Percentiles rank a stretch among this genome's conserved stretches.
Evolutionary conservation across 2,888 invertebrate genomes (phyloP).

Genomic region (Thymelicus acteon): DNA sequence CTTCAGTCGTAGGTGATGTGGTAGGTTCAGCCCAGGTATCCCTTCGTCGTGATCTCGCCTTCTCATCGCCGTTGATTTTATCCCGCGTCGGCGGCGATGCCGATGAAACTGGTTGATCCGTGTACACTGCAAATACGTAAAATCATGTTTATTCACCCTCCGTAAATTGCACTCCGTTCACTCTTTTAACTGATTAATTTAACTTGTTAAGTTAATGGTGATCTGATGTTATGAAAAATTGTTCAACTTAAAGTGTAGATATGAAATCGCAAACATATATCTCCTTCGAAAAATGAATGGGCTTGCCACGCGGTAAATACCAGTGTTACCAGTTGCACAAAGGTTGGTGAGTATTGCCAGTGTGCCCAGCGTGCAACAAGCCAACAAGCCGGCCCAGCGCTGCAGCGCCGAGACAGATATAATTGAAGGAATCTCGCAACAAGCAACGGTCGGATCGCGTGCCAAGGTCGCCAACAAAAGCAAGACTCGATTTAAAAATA

Average conservation of each 20-base stretch:
- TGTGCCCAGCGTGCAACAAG: not conserved
- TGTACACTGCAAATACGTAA: conserved; percentile 76
- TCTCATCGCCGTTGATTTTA: conserved; percentile 91
- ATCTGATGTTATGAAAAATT: conserved; percentile 30
- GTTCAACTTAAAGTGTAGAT: conserved; percentile 23
- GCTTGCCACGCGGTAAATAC: conserved; percentile 22
- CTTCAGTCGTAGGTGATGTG: conserved; percentile 59
- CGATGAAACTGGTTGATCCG: conserved; percentile 89
- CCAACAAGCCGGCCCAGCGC: conserved; percentile 28
- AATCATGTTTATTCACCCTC: not conserved
- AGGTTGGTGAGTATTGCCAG: conserved; percentile 40
- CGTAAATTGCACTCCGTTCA: not conserved
- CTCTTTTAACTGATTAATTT: conserved; percentile 14
- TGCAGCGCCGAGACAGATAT: conserved; percentile 42
- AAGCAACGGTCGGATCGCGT: conserved; percentile 58
- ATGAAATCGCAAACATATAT: conserved; percentile 30
- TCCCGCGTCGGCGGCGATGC: conserved; percentile 92
- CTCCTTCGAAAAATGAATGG: conserved; percentile 30
- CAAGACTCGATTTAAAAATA: conserved; percentile 50
- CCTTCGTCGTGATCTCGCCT: conserved; percentile 85
- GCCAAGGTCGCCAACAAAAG: conserved; percentile 61
- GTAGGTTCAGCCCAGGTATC: conserved; percentile 78
- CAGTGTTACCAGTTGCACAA: conserved; percentile 38
- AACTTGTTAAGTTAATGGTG: conserved; percentile 21
- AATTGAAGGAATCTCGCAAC: conserved; percentile 55